Conservation (phyloP, 2,888 invertebrate genomes). For the Lysandra coridon region DNA sequence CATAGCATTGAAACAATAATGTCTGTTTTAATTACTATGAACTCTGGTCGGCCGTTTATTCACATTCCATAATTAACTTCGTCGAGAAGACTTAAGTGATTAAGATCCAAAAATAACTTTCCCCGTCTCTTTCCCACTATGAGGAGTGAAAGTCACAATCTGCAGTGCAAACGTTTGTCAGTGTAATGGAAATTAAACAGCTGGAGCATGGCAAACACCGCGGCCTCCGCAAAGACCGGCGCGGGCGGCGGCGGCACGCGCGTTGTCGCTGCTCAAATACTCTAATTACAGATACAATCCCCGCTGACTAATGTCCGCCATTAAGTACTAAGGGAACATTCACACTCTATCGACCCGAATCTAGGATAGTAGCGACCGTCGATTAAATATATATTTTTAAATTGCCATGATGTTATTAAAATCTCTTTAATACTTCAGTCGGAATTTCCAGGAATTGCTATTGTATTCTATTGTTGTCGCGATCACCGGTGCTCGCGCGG, state of each 20-base stretch:
- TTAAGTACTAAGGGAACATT: background rate
- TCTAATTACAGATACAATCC: background rate
- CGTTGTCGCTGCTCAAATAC: background rate
- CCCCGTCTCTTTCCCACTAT: background rate
- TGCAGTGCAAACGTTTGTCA: slow-evolving; percentile 4
- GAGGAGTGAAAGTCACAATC: background rate
- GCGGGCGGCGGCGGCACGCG: background rate
- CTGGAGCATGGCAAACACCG: background rate
- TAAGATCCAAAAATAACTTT: background rate
- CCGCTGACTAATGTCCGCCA: slow-evolving; percentile 4
- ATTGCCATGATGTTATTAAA: too few species aligned
- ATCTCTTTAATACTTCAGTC: too few species aligned
- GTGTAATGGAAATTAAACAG: slow-evolving; percentile 12
- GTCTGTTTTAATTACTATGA: too few species aligned
- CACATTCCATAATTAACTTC: background rate
- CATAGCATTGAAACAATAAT: too few species aligned
- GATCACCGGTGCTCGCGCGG: too few species aligned
- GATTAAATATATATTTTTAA: too few species aligned
- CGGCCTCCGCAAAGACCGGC: background rate
- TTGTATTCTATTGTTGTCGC: too few species aligned
- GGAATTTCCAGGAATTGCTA: too few species aligned
- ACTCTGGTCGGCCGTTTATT: background rate
- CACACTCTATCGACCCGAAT: background rate
- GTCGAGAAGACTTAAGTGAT: background rate
- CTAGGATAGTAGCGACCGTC: background rate